Conservation (phyloP, 2,113 vertebrate genomes). For the Sapayoa aenigma region DNA sequence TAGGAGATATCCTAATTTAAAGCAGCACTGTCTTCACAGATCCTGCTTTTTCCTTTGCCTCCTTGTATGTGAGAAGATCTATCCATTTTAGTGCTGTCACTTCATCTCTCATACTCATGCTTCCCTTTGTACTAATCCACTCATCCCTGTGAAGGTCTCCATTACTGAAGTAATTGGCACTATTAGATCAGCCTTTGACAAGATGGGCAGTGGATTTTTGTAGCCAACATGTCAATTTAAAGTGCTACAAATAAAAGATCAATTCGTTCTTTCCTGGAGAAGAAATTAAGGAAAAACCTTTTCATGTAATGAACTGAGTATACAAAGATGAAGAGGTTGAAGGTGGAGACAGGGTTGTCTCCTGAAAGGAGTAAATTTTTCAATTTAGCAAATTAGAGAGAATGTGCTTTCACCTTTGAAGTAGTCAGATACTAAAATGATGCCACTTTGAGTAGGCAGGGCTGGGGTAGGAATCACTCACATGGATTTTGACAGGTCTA, state of each 20-base stretch:
- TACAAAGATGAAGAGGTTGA: neutral
- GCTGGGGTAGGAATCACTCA: neutral
- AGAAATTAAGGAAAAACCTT: neutral
- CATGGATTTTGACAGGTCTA: neutral
- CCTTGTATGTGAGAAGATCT: neutral
- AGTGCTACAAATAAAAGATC: neutral
- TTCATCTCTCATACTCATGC: neutral
- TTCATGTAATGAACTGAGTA: neutral
- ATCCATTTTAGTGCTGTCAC: neutral
- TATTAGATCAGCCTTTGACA: neutral
- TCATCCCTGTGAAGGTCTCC: neutral
- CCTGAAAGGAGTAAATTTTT: neutral
- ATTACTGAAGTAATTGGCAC: neutral
- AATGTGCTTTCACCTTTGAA: neutral
- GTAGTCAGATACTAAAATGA: neutral
- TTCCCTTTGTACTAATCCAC: neutral
- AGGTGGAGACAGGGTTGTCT: neutral
- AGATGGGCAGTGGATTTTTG: neutral
- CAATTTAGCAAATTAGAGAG: neutral
- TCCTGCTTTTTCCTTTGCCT: neutral
- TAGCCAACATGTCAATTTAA: neutral
- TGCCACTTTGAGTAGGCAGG: neutral
- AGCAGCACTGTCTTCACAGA: accelerated
- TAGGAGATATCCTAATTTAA: neutral
- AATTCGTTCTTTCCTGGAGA: neutral